Conservation (phyloP, 2,888 invertebrate species). For the Amphipoea oculea region DNA sequence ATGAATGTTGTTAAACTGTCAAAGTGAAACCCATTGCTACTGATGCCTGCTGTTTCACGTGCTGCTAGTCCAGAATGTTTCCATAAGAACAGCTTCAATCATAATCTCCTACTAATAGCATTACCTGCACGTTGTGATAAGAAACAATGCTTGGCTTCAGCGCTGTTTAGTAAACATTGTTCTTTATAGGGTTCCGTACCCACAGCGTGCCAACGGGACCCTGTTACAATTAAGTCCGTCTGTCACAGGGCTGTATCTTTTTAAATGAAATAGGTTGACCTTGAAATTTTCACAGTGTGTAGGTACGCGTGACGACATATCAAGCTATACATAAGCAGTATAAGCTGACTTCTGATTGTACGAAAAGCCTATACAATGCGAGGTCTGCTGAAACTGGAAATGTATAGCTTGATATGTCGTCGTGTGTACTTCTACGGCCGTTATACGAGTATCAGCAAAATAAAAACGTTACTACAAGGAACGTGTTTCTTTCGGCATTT, state of each 20-base stretch:
- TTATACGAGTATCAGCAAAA: neutral
- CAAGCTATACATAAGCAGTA: no score
- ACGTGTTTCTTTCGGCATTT: neutral
- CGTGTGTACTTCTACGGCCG: neutral
- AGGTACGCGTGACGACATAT: no score
- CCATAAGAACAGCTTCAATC: neutral
- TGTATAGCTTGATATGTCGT: no score
- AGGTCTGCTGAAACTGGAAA: no score
- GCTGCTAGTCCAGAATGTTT: neutral
- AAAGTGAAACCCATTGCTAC: no score
- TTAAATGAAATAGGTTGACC: neutral
- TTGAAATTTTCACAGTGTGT: neutral
- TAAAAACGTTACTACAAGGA: neutral
- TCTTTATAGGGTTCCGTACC: neutral
- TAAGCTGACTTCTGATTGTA: no score
- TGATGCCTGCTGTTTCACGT: no score
- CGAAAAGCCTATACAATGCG: no score
- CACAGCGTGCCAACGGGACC: neutral
- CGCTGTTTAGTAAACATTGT: neutral
- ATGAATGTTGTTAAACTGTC: no score
- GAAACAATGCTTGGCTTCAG: constrained; percentile 1
- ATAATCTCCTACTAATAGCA: neutral
- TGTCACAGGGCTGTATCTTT: neutral
- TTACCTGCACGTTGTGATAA: neutral
- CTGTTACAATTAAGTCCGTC: neutral